phyloP scores from a whole-genome alignment of 2,888 invertebrate genomes.

The Crossocerus cetratus region DNA sequence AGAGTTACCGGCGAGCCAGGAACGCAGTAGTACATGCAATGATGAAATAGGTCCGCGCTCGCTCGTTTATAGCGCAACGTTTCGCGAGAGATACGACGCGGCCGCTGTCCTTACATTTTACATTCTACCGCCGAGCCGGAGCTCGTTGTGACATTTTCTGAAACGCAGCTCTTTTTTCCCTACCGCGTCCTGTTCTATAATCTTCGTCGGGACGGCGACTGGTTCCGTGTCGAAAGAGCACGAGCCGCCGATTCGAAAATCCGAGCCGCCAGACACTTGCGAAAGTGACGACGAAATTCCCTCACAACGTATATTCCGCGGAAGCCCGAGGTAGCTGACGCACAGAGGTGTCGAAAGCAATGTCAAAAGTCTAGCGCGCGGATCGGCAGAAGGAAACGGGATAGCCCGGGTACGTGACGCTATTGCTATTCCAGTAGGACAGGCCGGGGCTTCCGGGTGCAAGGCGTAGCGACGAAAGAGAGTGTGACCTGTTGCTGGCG shows the following conservation, averaged over 20 bases:
- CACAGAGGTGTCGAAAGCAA: neutral
- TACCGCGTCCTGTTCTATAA: neutral
- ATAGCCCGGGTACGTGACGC: conserved; percentile 14
- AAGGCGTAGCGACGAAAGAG: conserved; percentile 25
- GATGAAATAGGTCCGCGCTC: too few relatives aligned
- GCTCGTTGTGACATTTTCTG: neutral
- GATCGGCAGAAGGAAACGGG: neutral
- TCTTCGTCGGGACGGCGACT: neutral
- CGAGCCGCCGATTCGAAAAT: neutral
- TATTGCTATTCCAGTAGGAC: conserved; percentile 33
- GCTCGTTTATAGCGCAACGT: too few relatives aligned
- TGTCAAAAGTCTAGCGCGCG: neutral
- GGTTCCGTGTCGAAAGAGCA: neutral
- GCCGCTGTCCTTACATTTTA: too few relatives aligned
- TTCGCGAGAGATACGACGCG: too few relatives aligned
- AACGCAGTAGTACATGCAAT: too few relatives aligned
- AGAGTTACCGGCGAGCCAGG: too few relatives aligned
- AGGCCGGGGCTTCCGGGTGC: conserved; percentile 38
- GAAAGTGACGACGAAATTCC: neutral
- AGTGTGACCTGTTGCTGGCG: conserved; percentile 54
- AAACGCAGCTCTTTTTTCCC: neutral
- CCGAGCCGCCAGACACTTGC: neutral
- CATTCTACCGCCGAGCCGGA: neutral
- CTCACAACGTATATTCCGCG: neutral
- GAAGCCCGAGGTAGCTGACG: neutral